A percentile compares a stretch with the other conserved stretches of the same genome.
Evolutionary conservation across 2,113 vertebrate genomes (phyloP).

Genomic region (Sinocyclocheilus grahami): DNA sequence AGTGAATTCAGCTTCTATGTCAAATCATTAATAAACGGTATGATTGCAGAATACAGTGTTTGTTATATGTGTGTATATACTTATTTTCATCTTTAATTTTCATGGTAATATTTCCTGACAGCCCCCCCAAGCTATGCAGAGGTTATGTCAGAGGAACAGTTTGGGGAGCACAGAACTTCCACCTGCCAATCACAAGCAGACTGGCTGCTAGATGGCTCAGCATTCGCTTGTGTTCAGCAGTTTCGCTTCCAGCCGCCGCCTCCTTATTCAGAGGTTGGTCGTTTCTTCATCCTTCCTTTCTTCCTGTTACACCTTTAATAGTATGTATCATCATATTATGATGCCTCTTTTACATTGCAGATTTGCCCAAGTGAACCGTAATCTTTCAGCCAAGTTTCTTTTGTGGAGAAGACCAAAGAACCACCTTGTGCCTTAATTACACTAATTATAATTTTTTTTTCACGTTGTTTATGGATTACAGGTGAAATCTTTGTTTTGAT

Average conservation of each 20-base stretch:
- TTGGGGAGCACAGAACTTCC: constrained; percentile 68
- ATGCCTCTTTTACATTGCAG: not conserved
- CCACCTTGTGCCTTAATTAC: not conserved
- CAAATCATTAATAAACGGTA: not conserved
- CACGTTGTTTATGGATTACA: not conserved
- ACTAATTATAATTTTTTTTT: not conserved
- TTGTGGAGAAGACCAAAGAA: not conserved
- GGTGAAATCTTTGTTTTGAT: not conserved
- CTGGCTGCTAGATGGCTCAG: constrained; percentile 70
- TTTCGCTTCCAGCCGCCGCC: constrained; percentile 85
- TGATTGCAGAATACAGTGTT: not conserved
- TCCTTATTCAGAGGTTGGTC: constrained; percentile 82
- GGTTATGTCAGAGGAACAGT: constrained; percentile 81
- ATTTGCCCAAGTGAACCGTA: constrained; percentile 16
- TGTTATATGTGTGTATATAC: not conserved
- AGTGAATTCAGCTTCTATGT: not conserved
- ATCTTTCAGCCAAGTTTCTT: not conserved
- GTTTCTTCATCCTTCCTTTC: not conserved
- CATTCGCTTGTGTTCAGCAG: constrained; percentile 79
- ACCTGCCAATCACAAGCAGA: constrained; percentile 59
- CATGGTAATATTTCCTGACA: constrained; percentile 48
- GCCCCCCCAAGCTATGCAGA: constrained; percentile 85
- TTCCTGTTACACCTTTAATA: not conserved
- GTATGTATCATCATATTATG: not conserved
- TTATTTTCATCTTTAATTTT: not conserved